A percentile compares a stretch with the other conserved stretches of the same genome.
Evolutionary conservation across 1,140 invertebrate species (phyloP).

Genomic region (Periplaneta americana): DNA sequence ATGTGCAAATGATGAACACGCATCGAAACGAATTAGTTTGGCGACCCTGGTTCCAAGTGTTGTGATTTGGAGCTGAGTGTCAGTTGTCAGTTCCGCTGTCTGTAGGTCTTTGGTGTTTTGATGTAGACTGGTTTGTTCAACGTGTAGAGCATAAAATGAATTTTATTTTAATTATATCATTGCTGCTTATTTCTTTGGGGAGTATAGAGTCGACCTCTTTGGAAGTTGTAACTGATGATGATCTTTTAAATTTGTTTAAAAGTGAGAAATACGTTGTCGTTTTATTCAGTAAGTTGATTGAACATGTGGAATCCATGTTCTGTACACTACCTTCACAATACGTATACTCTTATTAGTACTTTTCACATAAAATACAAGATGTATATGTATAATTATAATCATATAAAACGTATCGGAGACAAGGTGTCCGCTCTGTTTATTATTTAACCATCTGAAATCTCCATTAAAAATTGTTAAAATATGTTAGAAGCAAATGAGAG

Average conservation of each 20-base stretch:
- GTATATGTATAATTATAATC: too few species aligned
- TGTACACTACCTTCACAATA: background rate
- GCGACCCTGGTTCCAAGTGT: background rate
- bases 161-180: background rate
- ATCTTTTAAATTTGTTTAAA: constrained; percentile 62
- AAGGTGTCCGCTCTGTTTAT: too few species aligned
- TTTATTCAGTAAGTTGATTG: constrained; percentile 60
- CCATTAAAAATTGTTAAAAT: too few species aligned
- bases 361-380: too few species aligned
- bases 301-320: background rate
- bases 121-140: background rate
- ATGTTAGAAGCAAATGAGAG: too few species aligned
- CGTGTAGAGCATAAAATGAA: background rate
- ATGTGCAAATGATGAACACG: too few species aligned
- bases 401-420: too few species aligned
- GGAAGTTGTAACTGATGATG: constrained; percentile 60
- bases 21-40: background rate
- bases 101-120: too few species aligned
- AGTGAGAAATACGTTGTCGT: constrained; percentile 66
- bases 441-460: too few species aligned
- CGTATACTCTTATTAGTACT: too few species aligned
- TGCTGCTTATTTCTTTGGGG: background rate
- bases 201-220: constrained; percentile 27
- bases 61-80: background rate
- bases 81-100: too few species aligned